phyloP scores from a whole-genome alignment of 2,113 vertebrate species.

The Arenaria interpres region DNA sequence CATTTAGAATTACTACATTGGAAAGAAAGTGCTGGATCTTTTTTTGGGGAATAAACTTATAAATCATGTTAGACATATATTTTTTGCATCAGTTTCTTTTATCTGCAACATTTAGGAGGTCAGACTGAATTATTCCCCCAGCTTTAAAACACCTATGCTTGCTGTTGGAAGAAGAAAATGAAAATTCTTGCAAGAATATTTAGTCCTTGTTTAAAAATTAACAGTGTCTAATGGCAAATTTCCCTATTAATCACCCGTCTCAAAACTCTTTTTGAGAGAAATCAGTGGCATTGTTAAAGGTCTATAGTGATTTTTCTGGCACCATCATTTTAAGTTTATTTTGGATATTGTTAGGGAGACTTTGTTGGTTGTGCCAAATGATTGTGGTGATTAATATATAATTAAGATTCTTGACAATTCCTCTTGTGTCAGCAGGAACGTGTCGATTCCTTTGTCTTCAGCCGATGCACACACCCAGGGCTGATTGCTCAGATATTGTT shows the following conservation, averaged over 20 bases:
- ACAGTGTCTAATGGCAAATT: neutral
- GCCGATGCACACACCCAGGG: neutral
- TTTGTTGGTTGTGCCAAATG: neutral
- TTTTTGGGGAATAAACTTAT: neutral
- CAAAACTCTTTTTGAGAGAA: neutral
- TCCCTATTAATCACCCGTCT: neutral
- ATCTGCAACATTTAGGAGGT: neutral
- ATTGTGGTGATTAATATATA: neutral
- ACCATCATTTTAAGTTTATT: constrained; percentile 1
- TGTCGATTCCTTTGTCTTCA: constrained; percentile 35
- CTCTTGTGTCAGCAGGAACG: constrained; percentile 5
- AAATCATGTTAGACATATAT: neutral
- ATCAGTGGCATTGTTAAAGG: neutral
- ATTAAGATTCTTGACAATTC: constrained; percentile 36
- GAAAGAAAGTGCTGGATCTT: neutral
- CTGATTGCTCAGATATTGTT: neutral
- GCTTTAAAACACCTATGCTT: neutral
- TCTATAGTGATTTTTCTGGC: neutral
- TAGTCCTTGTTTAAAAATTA: neutral
- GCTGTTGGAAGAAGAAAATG: neutral
- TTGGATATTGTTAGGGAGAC: neutral
- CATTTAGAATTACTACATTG: neutral
- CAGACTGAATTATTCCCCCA: neutral
- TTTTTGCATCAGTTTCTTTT: neutral
- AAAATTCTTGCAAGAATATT: neutral